These are phyloP conservation scores for Prunella fulvescens DNA, from an alignment of 2,113 vertebrate species.

Conservation along the genomic window DNA sequence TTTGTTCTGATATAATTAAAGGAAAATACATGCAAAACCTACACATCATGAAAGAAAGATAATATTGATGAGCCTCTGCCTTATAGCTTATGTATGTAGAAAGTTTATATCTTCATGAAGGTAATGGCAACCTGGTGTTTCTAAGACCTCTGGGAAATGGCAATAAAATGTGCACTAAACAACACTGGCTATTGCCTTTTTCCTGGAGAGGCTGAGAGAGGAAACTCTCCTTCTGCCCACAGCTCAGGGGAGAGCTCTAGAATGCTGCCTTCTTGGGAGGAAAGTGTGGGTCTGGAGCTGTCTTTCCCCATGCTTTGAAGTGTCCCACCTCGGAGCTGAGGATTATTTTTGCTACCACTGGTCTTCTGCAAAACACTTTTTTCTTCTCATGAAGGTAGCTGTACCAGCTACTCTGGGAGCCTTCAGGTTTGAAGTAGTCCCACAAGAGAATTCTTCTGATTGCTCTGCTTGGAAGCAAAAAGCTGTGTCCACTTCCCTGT, in stretches of 20 bases:
- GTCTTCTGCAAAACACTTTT: not conserved
- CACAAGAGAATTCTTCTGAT: not conserved
- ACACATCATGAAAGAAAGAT: not conserved
- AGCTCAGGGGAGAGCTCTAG: not conserved
- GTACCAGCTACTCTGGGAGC: not conserved
- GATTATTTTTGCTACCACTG: not conserved
- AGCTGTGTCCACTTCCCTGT: not conserved
- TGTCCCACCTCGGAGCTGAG: not conserved
- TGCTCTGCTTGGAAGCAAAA: not conserved
- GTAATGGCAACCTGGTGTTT: not conserved
- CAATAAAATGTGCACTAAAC: not conserved
- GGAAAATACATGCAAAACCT: slow-evolving; percentile 38
- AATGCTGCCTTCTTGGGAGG: not conserved
- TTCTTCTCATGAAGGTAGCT: not conserved
- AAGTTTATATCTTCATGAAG: not conserved
- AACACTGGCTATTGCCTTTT: not conserved
- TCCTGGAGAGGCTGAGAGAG: not conserved
- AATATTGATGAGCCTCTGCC: not conserved
- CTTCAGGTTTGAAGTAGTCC: not conserved
- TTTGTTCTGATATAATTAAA: slow-evolving; percentile 20
- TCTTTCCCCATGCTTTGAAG: not conserved
- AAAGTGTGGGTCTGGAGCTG: not conserved
- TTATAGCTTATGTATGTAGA: not conserved
- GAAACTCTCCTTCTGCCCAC: not conserved
- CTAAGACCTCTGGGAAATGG: not conserved